Base-by-base conservation (phyloP, 1,140 invertebrate genomes). In the Drosophila paulistorum region DNA sequence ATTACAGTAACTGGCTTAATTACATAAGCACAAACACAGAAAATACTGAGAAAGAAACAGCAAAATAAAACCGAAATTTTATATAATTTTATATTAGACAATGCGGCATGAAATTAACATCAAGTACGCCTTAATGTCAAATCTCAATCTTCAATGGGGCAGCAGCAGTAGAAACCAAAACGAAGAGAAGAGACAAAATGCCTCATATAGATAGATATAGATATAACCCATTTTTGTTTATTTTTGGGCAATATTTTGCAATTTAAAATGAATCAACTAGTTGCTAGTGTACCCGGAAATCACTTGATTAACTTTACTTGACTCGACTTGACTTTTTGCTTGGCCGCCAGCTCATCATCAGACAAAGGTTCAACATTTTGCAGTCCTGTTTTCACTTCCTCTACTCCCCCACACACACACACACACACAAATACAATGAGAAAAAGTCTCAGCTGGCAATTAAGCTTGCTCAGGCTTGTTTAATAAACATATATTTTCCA, bases 401-500 rank as follows among this genome's bases (percentile, higher is more conserved):
- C 35, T 76, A 33, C 67, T 68, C 79, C 65, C 57, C 57, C 75
- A 48, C 65, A 66, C 64, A 67, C 70, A 69, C 9, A 65, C 64
- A 63, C 42, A 45, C 42, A 55, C 69, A 48, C 42, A 17, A 0
- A 66, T 35, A 64, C 35, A 45, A 1, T 7, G 39, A 42, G 35
- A 30, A 33, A 2, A 7, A 62, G 20, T 45, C 10, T n/a, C 63
- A 48, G 62, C 63, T 61, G 42, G 60, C 83, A 86, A 87, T 87
- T 86, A 83, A 87, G 73, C 79, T 68, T 75, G 79, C 71, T 62
- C 63, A 64, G 72, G 72, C 76, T 86, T 70, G 83, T 76, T 86
- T 86, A 87, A 80, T 80, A 80, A 74, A 84, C 77, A 89, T 90
- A 84, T 81, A 81, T 90, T 89, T 84, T 80, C 80, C 81, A 85